Evolutionary conservation across 2,888 invertebrate genomes (phyloP).

Genomic region (Caenorhabditis plicata): DNA sequence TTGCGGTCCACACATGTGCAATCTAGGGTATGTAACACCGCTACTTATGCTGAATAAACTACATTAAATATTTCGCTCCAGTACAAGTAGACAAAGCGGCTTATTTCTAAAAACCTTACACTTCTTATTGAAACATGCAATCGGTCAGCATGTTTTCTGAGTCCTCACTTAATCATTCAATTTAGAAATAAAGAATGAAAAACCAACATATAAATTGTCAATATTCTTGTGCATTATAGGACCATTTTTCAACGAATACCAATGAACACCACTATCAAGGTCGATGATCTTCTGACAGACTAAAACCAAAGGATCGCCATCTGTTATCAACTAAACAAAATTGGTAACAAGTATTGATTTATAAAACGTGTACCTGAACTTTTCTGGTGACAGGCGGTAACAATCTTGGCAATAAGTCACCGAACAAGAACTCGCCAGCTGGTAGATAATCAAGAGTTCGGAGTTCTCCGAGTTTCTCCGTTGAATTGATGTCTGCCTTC

Average conservation of each 20-base stretch:
- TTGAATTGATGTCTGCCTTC: conserved; percentile 15
- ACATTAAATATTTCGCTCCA: too few relatives aligned
- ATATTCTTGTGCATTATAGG: conserved; percentile 16
- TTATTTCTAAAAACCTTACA: too few relatives aligned
- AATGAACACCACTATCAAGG: conserved; percentile 34
- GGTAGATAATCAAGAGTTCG: conserved; percentile 36
- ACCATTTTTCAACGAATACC: conserved; percentile 23
- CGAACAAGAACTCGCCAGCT: conserved; percentile 40
- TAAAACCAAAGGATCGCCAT: conserved; percentile 32
- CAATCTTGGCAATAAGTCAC: conserved; percentile 35
- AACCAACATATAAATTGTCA: conserved; percentile 1
- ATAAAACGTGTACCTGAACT: conserved; percentile 8
- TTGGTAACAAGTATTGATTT: neutral
- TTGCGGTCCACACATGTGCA: too few relatives aligned
- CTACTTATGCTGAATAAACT: too few relatives aligned
- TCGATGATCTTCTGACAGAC: conserved; percentile 32
- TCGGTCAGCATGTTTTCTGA: too few relatives aligned
- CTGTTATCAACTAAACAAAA: conserved; percentile 16
- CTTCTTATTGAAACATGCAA: too few relatives aligned
- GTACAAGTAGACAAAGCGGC: too few relatives aligned
- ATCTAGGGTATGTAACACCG: too few relatives aligned
- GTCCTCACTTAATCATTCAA: too few relatives aligned
- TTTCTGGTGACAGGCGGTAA: conserved; percentile 33
- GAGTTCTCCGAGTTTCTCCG: conserved; percentile 33
- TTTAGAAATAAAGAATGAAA: too few relatives aligned